A percentile compares a stretch with the other conserved stretches of the same genome.
Conservation (phyloP, 2,888 invertebrate genomes). For the Yponomeuta cagnagella region DNA sequence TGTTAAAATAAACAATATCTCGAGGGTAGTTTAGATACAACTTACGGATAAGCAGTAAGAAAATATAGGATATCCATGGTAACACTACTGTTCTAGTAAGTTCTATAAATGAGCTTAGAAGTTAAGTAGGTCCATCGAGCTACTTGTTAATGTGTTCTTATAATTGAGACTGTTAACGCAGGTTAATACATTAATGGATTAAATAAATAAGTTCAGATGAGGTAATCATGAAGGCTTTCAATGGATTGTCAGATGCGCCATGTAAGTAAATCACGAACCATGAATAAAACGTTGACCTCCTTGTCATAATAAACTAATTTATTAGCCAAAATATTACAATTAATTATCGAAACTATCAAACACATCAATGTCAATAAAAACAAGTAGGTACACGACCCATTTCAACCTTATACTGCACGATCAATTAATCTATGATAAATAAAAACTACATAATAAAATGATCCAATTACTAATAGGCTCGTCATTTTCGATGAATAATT, state of each 20-base stretch:
- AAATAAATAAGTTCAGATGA: too few relatives aligned
- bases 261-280: neutral
- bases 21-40: too few relatives aligned
- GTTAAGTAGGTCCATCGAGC: neutral
- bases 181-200: neutral
- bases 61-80: neutral
- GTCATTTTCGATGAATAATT: neutral
- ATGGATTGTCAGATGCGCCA: too few relatives aligned
- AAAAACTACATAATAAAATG: neutral
- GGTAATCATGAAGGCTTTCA: too few relatives aligned
- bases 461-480: neutral
- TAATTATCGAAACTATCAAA: neutral
- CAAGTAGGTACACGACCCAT: neutral
- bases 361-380: slow-evolving; percentile 1
- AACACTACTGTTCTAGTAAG: neutral
- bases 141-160: neutral
- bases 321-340: neutral
- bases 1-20: too few relatives aligned
- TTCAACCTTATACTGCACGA: neutral
- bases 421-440: neutral
- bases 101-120: neutral
- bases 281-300: neutral
- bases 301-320: neutral
- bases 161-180: neutral
- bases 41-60: too few relatives aligned